Evolutionary conservation across 2,797 vertebrate genomes (phyloP).

Genomic region (Lepus oiostolus): DNA sequence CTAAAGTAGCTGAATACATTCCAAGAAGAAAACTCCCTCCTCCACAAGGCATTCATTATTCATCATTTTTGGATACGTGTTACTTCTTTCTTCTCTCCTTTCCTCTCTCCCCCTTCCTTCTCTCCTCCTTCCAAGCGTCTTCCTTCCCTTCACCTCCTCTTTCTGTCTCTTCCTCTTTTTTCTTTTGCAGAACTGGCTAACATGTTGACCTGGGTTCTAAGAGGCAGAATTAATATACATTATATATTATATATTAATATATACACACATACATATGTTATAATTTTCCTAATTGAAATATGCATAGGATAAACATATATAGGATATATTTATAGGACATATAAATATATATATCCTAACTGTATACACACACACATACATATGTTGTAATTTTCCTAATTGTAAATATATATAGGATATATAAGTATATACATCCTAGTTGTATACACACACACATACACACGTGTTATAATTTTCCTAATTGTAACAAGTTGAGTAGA

Average conservation of each 20-base stretch:
- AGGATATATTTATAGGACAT: too few relatives aligned
- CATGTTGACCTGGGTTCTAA: constrained; percentile 39
- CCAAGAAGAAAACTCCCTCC: not conserved
- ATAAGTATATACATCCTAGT: too few relatives aligned
- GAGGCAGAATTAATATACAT: constrained; percentile 65
- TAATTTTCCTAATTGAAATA: constrained; percentile 66
- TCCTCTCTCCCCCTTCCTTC: too few relatives aligned
- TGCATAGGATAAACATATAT: too few relatives aligned
- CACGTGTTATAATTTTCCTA: constrained; percentile 33
- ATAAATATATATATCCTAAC: too few relatives aligned
- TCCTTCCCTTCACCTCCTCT: rapidly evolving
- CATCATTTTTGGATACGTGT: not conserved
- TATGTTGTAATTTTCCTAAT: not conserved
- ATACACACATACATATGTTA: too few relatives aligned
- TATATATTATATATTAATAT: too few relatives aligned
- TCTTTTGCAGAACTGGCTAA: constrained; percentile 4
- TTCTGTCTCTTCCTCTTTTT: too few relatives aligned
- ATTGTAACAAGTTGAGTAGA: constrained; percentile 41
- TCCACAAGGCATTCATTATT: not conserved
- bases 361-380: too few relatives aligned
- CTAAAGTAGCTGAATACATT: not conserved
- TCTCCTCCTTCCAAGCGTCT: not conserved
- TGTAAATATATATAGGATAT: too few relatives aligned
- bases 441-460: too few relatives aligned
- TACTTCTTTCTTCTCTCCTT: not conserved